Conservation (phyloP, 2,797 vertebrate species). For the Clarias laeviceps region DNA sequence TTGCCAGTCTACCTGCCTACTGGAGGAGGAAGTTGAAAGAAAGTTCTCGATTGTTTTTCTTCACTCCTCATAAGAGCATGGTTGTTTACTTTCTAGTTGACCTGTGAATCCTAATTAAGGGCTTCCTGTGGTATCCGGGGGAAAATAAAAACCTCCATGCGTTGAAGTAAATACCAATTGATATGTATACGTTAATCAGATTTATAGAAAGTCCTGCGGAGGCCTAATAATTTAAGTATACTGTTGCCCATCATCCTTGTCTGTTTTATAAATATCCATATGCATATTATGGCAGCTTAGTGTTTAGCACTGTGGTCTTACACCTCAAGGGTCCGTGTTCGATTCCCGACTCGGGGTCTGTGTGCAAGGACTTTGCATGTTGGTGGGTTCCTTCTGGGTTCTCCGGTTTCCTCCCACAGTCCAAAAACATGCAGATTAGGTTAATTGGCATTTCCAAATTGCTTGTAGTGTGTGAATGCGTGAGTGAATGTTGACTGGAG, state of each 20-base stretch:
- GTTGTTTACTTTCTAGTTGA: constrained; percentile 11
- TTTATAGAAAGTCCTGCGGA: neutral
- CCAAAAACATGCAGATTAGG: too few species aligned
- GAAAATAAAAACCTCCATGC: neutral
- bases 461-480: too few species aligned
- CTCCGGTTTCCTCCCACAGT: too few species aligned
- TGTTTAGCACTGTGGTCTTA: too few species aligned
- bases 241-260: neutral
- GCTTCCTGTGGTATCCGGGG: neutral
- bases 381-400: too few species aligned
- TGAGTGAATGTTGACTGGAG: too few species aligned
- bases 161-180: constrained; percentile 10
- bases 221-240: neutral
- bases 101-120: constrained; percentile 13
- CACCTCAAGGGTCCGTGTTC: too few species aligned
- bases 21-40: neutral
- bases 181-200: constrained; percentile 11
- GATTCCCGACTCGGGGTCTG: too few species aligned
- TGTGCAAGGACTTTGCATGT: too few species aligned
- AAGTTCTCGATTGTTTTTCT: neutral
- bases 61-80: neutral
- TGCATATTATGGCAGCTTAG: neutral
- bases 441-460: too few species aligned
- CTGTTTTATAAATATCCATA: constrained; percentile 16
- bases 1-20: neutral